Percentiles rank a stretch among this genome's conserved stretches.
Evolutionary conservation across 2,113 vertebrate genomes (phyloP).

Genomic region (Seriola quinqueradiata): DNA sequence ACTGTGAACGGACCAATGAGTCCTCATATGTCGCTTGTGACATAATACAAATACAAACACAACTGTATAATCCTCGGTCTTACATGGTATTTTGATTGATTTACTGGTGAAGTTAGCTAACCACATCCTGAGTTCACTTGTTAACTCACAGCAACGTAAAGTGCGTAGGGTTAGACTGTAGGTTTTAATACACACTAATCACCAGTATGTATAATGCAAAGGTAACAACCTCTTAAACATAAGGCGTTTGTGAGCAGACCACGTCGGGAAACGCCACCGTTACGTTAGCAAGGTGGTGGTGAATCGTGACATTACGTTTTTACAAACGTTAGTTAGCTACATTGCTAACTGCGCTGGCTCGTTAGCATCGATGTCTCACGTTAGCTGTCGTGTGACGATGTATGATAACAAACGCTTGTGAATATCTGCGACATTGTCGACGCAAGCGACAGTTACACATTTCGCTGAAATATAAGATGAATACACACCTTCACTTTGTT

Average conservation of each 20-base stretch:
- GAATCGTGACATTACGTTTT: neutral
- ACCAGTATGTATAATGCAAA: neutral
- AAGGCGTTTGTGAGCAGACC: rapidly evolving
- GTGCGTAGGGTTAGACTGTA: neutral
- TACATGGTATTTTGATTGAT: neutral
- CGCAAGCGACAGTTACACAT: rapidly evolving
- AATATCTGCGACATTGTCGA: rapidly evolving
- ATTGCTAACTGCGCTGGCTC: constrained; percentile 46
- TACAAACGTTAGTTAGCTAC: constrained; percentile 15
- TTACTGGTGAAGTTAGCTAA: neutral
- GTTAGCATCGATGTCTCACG: neutral
- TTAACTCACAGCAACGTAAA: neutral
- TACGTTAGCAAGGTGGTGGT: neutral
- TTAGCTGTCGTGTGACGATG: neutral
- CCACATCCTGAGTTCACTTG: neutral
- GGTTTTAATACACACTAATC: neutral
- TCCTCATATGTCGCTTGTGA: neutral
- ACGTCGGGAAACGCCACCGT: too few species aligned
- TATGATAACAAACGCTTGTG: rapidly evolving
- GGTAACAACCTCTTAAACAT: neutral
- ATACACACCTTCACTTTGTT: constrained; percentile 43
- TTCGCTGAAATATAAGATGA: neutral
- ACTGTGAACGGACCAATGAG: neutral
- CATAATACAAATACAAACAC: too few species aligned
- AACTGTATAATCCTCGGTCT: too few species aligned